A percentile compares a stretch with the other conserved stretches of the same genome.
These are phyloP conservation scores for Junco hyemalis DNA, from an alignment of 2,113 vertebrate genomes.

Conservation along the genomic window DNA sequence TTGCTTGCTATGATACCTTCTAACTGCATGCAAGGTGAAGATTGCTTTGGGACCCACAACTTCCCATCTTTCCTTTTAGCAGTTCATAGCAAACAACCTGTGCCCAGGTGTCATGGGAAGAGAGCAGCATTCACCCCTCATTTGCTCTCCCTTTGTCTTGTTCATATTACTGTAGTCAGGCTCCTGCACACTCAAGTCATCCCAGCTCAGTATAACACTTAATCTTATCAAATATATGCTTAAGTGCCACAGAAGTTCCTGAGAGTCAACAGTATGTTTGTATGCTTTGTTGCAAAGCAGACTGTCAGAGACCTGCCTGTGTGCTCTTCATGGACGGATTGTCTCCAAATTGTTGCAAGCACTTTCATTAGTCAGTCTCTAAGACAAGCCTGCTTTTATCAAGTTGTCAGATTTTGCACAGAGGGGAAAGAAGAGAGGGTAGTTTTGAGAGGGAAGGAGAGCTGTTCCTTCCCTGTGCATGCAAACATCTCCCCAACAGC, in stretches of 20 bases:
- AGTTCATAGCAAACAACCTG: not conserved
- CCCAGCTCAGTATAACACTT: not conserved
- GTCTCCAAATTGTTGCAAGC: not conserved
- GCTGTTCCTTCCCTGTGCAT: not conserved
- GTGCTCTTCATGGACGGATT: not conserved
- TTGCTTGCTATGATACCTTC: not conserved
- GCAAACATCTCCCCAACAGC: not conserved
- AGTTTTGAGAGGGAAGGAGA: not conserved
- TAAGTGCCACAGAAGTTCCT: not conserved
- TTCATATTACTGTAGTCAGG: not conserved
- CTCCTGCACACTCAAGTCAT: not conserved
- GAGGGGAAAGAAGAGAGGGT: not conserved
- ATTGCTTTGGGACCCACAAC: not conserved
- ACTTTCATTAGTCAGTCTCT: not conserved
- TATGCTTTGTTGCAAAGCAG: not conserved
- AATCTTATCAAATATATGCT: not conserved
- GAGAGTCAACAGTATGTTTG: not conserved
- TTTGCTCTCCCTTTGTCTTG: not conserved
- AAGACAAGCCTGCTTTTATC: not conserved
- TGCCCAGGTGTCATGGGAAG: not conserved
- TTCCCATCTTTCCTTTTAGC: not conserved
- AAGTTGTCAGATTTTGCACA: not conserved
- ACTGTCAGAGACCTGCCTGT: not conserved
- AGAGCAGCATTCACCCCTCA: not conserved
- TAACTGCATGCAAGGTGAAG: not conserved